Evolutionary conservation across 2,888 invertebrate genomes (phyloP).

Genomic region (Electrophaes corylata): DNA sequence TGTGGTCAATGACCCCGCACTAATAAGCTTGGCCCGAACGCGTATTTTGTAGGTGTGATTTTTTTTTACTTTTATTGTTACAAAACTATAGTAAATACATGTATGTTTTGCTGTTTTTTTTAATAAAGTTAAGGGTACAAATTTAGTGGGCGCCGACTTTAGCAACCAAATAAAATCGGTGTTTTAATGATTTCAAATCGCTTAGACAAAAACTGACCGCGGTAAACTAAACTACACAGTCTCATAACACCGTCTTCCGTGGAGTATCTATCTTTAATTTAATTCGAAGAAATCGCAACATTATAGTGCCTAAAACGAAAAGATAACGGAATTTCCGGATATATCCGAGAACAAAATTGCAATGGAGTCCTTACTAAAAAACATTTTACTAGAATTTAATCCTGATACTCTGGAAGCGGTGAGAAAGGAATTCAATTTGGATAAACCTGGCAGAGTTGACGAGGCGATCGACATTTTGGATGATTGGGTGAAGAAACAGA

Average conservation of each 20-base stretch:
- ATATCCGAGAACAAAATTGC: not conserved
- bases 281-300: not conserved
- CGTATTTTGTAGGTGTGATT: too few relatives aligned
- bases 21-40: too few relatives aligned
- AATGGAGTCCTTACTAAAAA: slow-evolving; percentile 44
- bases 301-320: not conserved
- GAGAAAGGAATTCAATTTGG: slow-evolving; percentile 47
- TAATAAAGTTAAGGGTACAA: too few relatives aligned
- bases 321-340: not conserved
- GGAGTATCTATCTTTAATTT: not conserved
- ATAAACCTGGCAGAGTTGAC: slow-evolving; percentile 46
- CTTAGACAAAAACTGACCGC: slow-evolving; percentile 1
- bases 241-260: not conserved
- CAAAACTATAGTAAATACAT: too few relatives aligned
- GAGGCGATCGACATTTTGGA: slow-evolving; percentile 55
- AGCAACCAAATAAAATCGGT: too few relatives aligned
- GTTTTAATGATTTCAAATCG: not conserved
- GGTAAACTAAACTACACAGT: not conserved
- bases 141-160: too few relatives aligned
- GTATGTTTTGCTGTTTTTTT: too few relatives aligned
- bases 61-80: too few relatives aligned
- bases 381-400: slow-evolving; percentile 40
- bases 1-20: too few relatives aligned
- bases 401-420: slow-evolving; percentile 48
- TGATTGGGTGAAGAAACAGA: slow-evolving; percentile 58